phyloP scores from a whole-genome alignment of 2,113 vertebrate species.

The Sphaerodactylus townsendi region DNA sequence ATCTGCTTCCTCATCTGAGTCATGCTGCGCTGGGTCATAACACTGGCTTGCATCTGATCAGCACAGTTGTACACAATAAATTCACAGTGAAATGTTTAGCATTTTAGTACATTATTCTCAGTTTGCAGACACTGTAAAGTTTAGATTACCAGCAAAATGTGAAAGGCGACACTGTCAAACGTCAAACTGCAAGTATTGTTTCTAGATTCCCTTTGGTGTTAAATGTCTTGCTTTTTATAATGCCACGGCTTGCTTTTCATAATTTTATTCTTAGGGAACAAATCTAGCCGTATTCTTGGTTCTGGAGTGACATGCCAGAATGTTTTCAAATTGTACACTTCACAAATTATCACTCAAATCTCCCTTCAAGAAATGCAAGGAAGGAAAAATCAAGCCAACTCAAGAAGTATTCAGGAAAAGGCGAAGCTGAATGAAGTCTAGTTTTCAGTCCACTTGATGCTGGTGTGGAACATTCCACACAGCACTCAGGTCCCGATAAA shows the following conservation, averaged over 20 bases:
- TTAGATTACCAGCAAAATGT: neutral
- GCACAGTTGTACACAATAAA: too few species aligned
- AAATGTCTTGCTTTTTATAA: neutral
- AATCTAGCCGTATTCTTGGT: neutral
- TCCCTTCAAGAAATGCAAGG: neutral
- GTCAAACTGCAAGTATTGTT: neutral
- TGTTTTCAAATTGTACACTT: neutral
- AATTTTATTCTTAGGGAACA: slow-evolving; percentile 14
- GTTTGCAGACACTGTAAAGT: neutral
- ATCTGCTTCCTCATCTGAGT: too few species aligned
- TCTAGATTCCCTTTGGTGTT: neutral
- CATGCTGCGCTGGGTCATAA: too few species aligned
- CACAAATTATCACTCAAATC: neutral
- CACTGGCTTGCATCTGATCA: too few species aligned
- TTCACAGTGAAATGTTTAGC: too few species aligned
- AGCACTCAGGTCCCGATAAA: slow-evolving; percentile 29
- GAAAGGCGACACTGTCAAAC: neutral
- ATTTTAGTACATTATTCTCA: neutral
- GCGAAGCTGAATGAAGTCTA: neutral
- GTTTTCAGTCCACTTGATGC: slow-evolving; percentile 16
- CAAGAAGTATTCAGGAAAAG: neutral
- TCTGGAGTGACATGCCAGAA: neutral
- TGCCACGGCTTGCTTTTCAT: neutral
- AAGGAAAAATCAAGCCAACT: neutral
- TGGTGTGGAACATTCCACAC: slow-evolving; percentile 15